phyloP scores from a whole-genome alignment of 2,888 invertebrate genomes.

The Drosophila neutralis region DNA sequence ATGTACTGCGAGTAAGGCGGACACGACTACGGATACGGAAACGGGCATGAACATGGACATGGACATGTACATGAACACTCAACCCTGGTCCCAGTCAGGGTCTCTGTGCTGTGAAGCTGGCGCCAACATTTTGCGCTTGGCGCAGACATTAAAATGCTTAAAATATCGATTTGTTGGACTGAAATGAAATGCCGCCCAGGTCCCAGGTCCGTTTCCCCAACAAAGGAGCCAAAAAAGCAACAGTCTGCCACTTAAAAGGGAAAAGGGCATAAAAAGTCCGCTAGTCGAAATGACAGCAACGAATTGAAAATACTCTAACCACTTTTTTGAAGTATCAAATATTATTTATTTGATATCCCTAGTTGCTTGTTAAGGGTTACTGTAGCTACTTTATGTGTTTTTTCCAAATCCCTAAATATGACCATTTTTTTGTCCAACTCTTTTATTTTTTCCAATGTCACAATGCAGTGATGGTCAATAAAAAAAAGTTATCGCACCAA shows the following conservation, averaged over 20 bases:
- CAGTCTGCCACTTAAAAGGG: slow-evolving; percentile 76
- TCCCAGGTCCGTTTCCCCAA: slow-evolving; percentile 29
- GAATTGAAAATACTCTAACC: slow-evolving; percentile 20
- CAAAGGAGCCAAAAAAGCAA: slow-evolving; percentile 68
- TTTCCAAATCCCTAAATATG: background rate
- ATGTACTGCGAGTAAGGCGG: slow-evolving; percentile 18
- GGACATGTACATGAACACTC: slow-evolving; percentile 52
- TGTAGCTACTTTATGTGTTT: background rate
- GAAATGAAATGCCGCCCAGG: slow-evolving; percentile 61
- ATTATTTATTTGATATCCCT: background rate
- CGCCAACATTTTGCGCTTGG: slow-evolving; percentile 78
- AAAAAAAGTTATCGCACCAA: slow-evolving; percentile 12
- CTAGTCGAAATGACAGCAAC: background rate
- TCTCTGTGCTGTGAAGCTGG: slow-evolving; percentile 42
- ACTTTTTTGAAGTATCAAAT: background rate
- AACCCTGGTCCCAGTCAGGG: slow-evolving; percentile 41
- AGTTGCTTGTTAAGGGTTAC: background rate
- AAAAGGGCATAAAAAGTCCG: slow-evolving; percentile 45
- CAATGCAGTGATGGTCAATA: slow-evolving; percentile 13
- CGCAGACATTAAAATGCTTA: slow-evolving; percentile 80
- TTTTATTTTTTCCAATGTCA: too few relatives aligned
- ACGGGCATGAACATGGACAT: slow-evolving; percentile 52
- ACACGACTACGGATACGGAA: slow-evolving; percentile 36
- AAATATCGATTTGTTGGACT: slow-evolving; percentile 74
- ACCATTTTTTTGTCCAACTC: background rate